phyloP scores from a whole-genome alignment of 2,113 vertebrate genomes.

The Peromyscus leucopus region DNA sequence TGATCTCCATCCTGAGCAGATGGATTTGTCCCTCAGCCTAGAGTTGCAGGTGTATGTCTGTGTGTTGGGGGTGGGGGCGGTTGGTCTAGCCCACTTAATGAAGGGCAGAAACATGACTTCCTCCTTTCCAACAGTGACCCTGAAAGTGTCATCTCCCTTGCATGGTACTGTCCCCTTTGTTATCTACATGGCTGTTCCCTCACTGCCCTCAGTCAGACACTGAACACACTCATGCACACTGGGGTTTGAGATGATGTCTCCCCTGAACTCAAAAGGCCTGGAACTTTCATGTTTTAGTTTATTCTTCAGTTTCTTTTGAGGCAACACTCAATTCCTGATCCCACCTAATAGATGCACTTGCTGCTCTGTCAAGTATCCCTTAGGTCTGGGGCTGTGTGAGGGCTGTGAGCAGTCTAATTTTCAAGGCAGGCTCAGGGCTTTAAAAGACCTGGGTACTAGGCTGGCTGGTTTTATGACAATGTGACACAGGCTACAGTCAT shows the following conservation, averaged over 20 bases:
- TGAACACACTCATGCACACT: background rate
- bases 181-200: background rate
- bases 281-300: background rate
- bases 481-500: background rate
- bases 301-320: accelerated
- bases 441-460: background rate
- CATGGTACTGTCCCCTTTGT: background rate
- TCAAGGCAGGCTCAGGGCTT: background rate
- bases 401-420: background rate
- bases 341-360: background rate
- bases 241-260: background rate
- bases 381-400: background rate
- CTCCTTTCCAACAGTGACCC: background rate
- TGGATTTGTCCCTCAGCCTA: background rate
- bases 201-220: background rate
- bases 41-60: background rate
- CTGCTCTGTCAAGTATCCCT: background rate
- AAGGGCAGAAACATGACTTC: background rate
- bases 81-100: accelerated
- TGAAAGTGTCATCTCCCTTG: background rate
- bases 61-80: too few species aligned
- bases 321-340: background rate
- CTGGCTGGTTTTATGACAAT: background rate
- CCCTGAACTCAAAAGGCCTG: too few species aligned
- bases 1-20: background rate